Evolutionary conservation across 2,888 invertebrate genomes (phyloP).

Genomic region (Eilema depressum): DNA sequence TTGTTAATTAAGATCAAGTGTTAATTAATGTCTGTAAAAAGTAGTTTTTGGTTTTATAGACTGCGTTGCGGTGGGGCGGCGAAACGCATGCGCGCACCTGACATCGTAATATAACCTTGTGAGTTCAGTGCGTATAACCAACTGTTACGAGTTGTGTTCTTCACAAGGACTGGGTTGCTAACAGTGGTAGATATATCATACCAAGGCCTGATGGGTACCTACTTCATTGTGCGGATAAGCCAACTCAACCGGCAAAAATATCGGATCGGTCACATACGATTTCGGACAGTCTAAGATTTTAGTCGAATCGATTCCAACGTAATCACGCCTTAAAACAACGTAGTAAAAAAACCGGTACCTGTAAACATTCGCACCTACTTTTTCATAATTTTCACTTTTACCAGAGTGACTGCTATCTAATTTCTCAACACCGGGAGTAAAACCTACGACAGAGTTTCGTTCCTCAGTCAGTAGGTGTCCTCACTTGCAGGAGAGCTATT

Average conservation of each 20-base stretch:
- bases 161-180: not conserved
- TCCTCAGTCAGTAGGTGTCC: too few relatives aligned
- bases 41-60: conserved; percentile 8
- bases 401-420: too few relatives aligned
- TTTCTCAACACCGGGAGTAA: too few relatives aligned
- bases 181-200: not conserved
- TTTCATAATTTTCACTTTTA: too few relatives aligned
- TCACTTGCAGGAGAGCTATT: too few relatives aligned
- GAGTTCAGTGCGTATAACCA: not conserved
- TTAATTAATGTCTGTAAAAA: conserved; percentile 63
- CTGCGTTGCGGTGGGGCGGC: conserved; percentile 1
- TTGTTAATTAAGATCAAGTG: conserved; percentile 57
- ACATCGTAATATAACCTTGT: conserved; percentile 4
- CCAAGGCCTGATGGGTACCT: not conserved
- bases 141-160: not conserved
- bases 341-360: too few relatives aligned
- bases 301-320: too few relatives aligned
- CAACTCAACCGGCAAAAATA: not conserved
- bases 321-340: too few relatives aligned
- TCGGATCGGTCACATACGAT: not conserved
- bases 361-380: too few relatives aligned
- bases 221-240: not conserved
- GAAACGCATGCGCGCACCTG: conserved; percentile 3
- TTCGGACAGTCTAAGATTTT: too few relatives aligned
- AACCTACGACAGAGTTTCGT: too few relatives aligned